Evolutionary conservation across 2,888 invertebrate genomes (phyloP).

Genomic region (Papilio demoleus): DNA sequence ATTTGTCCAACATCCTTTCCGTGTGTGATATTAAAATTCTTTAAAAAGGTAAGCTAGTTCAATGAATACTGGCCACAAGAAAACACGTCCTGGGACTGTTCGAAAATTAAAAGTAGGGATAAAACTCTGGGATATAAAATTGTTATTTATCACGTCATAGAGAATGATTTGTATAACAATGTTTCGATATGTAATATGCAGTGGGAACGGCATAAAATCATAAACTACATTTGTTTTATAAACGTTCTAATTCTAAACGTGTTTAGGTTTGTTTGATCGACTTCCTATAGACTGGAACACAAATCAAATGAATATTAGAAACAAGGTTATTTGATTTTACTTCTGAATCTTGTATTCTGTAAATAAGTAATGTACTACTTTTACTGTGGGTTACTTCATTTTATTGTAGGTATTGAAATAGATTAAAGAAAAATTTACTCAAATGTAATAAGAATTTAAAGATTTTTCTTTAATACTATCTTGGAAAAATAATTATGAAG

Average conservation of each 20-base stretch:
- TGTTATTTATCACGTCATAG: background rate
- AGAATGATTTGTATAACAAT: background rate
- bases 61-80: too few relatives aligned
- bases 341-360: background rate
- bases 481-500: background rate
- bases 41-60: too few relatives aligned
- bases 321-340: slow-evolving; percentile 1
- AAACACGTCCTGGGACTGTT: too few relatives aligned
- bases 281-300: background rate
- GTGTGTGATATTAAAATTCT: too few relatives aligned
- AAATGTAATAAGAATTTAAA: background rate
- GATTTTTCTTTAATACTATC: background rate
- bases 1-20: too few relatives aligned
- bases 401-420: background rate
- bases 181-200: background rate
- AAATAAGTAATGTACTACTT: too few relatives aligned
- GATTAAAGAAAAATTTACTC: background rate
- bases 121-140: too few relatives aligned
- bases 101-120: too few relatives aligned
- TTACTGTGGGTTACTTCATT: too few relatives aligned
- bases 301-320: slow-evolving; percentile 1
- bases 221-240: slow-evolving; percentile 25
- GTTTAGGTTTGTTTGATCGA: slow-evolving; percentile 13
- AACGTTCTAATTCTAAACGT: slow-evolving; percentile 18
- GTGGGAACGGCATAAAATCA: background rate